Base-by-base conservation (phyloP, 2,888 invertebrate species). In the Lasioglossum lativentre region DNA sequence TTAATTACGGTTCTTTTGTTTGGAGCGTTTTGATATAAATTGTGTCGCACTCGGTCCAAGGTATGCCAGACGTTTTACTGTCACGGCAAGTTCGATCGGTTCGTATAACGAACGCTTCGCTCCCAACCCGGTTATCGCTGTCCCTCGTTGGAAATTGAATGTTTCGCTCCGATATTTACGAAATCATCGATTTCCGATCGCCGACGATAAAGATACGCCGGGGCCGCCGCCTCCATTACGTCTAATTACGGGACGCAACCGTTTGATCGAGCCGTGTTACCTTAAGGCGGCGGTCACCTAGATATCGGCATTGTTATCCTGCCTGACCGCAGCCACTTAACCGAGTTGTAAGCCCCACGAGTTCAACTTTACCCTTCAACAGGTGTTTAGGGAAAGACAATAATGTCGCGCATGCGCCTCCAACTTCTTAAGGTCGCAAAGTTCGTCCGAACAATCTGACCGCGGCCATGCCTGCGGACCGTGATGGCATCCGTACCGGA, bases 311-410 rank as follows among this genome's bases (percentile, higher is more conserved):
- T 92, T 92, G 93, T 94, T 93, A 93, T 93, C 93, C 92, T 91
- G 92, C 91, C 92, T 93, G 93, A 94, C 94, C 94, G 91, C 94
- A 94, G 93, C 93, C 93, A 94, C 93, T 94, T 93, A 94, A 93
- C 92, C 92, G 91, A 92, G 89, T 91, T 90, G 91, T 93, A 91
- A 93, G 92, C 92, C 91, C 91, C 93, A 93, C 94, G 93, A 94
- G 94, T 93, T 93, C 92, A 92, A 93, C 93, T 94, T 93, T 90
- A 91, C 92, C 93, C 94, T 95, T 95, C 95, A 95, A 95, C 95
- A 95, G 95, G 95, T 95, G 95, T 95, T 95, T 93, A 93, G 94
- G 94, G 93, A 95, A 95, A 95, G 95, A 95, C 95, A 95, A 95
- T 95, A 95, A 94, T 93, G 93, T 94, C 90, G 94, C 95, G 95